A percentile compares a stretch with the other conserved stretches of the same genome.
These are phyloP conservation scores for Spilogale gracilis DNA, from an alignment of 2,113 vertebrate species.

Conservation along the genomic window DNA sequence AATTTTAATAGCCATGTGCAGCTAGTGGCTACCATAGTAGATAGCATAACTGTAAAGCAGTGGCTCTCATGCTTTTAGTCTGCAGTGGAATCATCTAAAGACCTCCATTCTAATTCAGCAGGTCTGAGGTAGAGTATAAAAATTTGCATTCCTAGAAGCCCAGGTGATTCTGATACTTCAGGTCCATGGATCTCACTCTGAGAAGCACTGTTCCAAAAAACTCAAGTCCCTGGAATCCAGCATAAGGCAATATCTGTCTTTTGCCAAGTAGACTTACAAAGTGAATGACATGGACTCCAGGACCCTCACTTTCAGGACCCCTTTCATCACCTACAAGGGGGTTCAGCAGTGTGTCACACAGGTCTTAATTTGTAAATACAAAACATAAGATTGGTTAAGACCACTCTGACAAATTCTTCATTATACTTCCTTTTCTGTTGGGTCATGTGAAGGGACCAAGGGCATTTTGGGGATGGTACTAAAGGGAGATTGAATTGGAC, in stretches of 20 bases:
- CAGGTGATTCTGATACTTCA: not conserved
- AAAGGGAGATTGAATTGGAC: not conserved
- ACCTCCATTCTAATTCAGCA: not conserved
- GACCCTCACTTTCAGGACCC: not conserved
- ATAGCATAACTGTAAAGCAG: not conserved
- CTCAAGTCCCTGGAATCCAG: not conserved
- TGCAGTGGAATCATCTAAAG: not conserved
- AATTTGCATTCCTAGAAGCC: not conserved
- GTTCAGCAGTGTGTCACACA: not conserved
- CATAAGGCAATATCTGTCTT: not conserved
- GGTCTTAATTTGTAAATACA: not conserved
- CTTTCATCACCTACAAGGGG: not conserved
- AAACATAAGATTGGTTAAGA: not conserved
- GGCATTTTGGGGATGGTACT: not conserved
- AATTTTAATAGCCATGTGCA: not conserved
- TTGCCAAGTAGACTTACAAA: not conserved
- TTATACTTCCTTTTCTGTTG: not conserved
- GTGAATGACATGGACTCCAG: not conserved
- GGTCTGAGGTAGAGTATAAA: not conserved
- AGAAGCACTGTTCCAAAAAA: not conserved
- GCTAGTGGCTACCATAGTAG: not conserved
- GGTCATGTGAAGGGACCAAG: not conserved
- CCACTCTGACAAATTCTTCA: not conserved
- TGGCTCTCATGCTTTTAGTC: not conserved
- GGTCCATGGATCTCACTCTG: not conserved